A percentile compares a stretch with the other conserved stretches of the same genome.
Evolutionary conservation across 1,140 invertebrate genomes (phyloP).

Genomic region (Cotesia vestalis): DNA sequence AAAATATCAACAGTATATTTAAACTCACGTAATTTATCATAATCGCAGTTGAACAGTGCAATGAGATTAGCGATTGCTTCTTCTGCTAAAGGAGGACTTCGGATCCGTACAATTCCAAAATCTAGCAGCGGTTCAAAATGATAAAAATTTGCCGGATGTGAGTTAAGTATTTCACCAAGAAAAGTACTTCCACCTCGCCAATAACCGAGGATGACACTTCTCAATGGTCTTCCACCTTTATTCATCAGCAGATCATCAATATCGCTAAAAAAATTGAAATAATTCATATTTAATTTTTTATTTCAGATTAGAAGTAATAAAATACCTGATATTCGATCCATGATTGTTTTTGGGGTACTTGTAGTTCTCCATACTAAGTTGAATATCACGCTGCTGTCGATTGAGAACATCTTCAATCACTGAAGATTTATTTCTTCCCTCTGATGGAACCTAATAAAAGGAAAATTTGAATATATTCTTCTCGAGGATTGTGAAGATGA

Average conservation of each 20-base stretch:
- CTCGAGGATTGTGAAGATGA: neutral
- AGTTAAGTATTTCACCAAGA: slow-evolving; percentile 83
- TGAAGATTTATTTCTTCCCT: slow-evolving; percentile 46
- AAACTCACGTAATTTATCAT: slow-evolving; percentile 70
- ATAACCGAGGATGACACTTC: slow-evolving; percentile 82
- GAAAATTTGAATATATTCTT: neutral
- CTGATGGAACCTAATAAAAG: slow-evolving; percentile 31
- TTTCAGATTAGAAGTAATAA: slow-evolving; percentile 19
- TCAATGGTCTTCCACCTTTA: slow-evolving; percentile 73
- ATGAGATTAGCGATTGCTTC: slow-evolving; percentile 74
- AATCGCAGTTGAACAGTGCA: slow-evolving; percentile 80
- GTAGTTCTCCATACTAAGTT: slow-evolving; percentile 71
- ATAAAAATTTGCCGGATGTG: slow-evolving; percentile 86
- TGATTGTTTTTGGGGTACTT: slow-evolving; percentile 69
- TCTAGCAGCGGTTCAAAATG: slow-evolving; percentile 87
- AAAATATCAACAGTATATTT: too few relatives aligned
- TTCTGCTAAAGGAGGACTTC: slow-evolving; percentile 73
- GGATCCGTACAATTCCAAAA: slow-evolving; percentile 82
- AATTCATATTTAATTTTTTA: neutral
- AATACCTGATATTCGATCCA: slow-evolving; percentile 64
- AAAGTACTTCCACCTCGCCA: slow-evolving; percentile 91
- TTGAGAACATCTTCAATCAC: slow-evolving; percentile 69
- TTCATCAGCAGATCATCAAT: slow-evolving; percentile 75
- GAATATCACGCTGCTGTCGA: slow-evolving; percentile 67
- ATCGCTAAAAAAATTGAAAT: slow-evolving; percentile 51